phyloP scores from a whole-genome alignment of 2,888 invertebrate genomes.

The Scaptomyza tumidula region DNA sequence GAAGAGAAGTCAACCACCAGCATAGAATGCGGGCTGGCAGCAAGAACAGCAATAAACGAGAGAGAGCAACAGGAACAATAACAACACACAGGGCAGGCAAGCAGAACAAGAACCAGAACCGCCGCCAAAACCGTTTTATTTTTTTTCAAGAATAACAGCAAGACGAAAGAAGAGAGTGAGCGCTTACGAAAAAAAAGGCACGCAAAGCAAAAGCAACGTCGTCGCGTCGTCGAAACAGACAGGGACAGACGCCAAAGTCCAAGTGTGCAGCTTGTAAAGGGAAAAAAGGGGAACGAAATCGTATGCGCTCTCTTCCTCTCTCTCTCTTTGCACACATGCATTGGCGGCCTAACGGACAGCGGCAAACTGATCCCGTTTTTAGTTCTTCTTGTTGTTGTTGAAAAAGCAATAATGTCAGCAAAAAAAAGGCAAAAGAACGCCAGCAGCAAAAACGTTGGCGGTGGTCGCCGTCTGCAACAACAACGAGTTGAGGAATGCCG shows the following conservation, averaged over 20 bases:
- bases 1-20: constrained; percentile 82
- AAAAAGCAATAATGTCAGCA: constrained; percentile 56
- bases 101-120: constrained; percentile 49
- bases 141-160: constrained; percentile 36
- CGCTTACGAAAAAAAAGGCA: constrained; percentile 28
- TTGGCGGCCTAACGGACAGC: constrained; percentile 48
- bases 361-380: constrained; percentile 62
- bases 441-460: constrained; percentile 49
- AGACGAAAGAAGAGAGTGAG: constrained; percentile 31
- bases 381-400: constrained; percentile 30
- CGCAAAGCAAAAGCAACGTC: constrained; percentile 32
- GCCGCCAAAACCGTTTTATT: constrained; percentile 54
- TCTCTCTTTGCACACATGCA: constrained; percentile 27
- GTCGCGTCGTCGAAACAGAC: constrained; percentile 17
- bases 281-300: constrained; percentile 52
- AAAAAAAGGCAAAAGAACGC: constrained; percentile 38
- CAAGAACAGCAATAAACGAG: constrained; percentile 28
- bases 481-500: constrained; percentile 53
- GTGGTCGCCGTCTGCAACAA: constrained; percentile 44
- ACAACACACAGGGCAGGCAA: constrained; percentile 42
- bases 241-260: constrained; percentile 49
- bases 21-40: constrained; percentile 79
- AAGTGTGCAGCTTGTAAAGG: constrained; percentile 46
- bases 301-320: constrained; percentile 13
- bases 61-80: constrained; percentile 31